Evolutionary conservation across 1,140 invertebrate species (phyloP), one percentile per base, ranked within the genome.

Genomic region (Drosophila dunni): DNA sequence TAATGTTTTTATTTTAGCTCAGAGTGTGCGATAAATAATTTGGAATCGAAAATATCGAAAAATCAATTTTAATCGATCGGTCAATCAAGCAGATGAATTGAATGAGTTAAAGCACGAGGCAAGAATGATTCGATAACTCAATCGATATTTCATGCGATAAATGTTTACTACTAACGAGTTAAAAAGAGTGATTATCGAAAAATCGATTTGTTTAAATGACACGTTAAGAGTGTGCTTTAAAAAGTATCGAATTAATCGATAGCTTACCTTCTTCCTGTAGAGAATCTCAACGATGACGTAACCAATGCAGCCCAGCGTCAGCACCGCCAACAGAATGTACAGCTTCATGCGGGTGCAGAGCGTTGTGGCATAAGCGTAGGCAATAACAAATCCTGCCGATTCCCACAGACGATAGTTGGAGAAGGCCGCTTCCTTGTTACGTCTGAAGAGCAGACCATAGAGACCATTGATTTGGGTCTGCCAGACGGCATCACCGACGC

Each of bases 391-490:
- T 0, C 98, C 98, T 17, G 96, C 94, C 42, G 96, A 97, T 93
- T 99, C 98, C 96, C 98, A 98, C 13, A 99, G 95, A 46, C 98
- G 95, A 93, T 97, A 99, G 93, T 98, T 99, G 69, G 98, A 98
- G 94, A 99, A 99, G 0, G 98, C 98, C 0, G 98, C 97, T 92
- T 99, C 98, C 88, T 98, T 97, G 92, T 98, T 97, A 40, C 97
- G 95, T 60, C 97, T 94, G 93, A 98, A 99, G 13, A 98, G 94
- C 7, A 98, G 97, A 33, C 98, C 97, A 89, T 99, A 98, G 24
- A 98, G 94, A 97, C 98, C 97, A 90, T 99, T 99, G 51, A 99
- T 96, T 94, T 99, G 98, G 0, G 98, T 99, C 91, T 99, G 98
- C 98, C 98, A 99, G 0, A 99, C 97, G 3, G 98, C 97, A 91